Conservation (phyloP, 1,140 invertebrate species). For the Drosophila grimshawi region DNA sequence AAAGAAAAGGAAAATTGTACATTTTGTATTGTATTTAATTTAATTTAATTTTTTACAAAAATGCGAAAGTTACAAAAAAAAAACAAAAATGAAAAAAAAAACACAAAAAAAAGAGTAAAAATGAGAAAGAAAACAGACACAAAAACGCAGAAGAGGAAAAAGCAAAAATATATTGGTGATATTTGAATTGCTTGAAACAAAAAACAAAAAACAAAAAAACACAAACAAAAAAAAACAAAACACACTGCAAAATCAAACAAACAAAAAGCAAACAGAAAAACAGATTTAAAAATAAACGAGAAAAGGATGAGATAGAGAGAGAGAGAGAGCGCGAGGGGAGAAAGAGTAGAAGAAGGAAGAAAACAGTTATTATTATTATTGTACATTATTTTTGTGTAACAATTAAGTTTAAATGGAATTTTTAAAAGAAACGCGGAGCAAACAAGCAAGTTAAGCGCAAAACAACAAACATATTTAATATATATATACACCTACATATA, state of each 20-base stretch:
- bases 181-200: slow-evolving; percentile 73
- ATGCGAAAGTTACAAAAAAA: slow-evolving; percentile 47
- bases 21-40: slow-evolving; percentile 81
- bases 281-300: slow-evolving; percentile 33
- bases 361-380: slow-evolving; percentile 76
- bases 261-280: slow-evolving; percentile 37
- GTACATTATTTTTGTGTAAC: slow-evolving; percentile 75
- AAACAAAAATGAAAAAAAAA: slow-evolving; percentile 23
- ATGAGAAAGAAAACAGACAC: slow-evolving; percentile 50
- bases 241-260: slow-evolving; percentile 24
- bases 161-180: slow-evolving; percentile 80
- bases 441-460: slow-evolving; percentile 58
- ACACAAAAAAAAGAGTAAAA: slow-evolving; percentile 57
- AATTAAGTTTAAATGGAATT: slow-evolving; percentile 76
- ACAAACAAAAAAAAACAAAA: slow-evolving; percentile 47
- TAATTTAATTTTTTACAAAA: slow-evolving; percentile 72
- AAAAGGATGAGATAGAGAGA: slow-evolving; percentile 21
- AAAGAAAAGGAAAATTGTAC: slow-evolving; percentile 53
- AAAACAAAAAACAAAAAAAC: slow-evolving; percentile 24
- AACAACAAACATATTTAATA: slow-evolving; percentile 44
- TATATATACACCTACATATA: slow-evolving; percentile 55
- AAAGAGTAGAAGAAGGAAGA: slow-evolving; percentile 27
- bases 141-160: slow-evolving; percentile 45
- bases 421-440: slow-evolving; percentile 62
- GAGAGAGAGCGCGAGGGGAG: slow-evolving; percentile 4